Conservation (phyloP, 23 tunicate genomes). For the Trididemnum miniatum region DNA sequence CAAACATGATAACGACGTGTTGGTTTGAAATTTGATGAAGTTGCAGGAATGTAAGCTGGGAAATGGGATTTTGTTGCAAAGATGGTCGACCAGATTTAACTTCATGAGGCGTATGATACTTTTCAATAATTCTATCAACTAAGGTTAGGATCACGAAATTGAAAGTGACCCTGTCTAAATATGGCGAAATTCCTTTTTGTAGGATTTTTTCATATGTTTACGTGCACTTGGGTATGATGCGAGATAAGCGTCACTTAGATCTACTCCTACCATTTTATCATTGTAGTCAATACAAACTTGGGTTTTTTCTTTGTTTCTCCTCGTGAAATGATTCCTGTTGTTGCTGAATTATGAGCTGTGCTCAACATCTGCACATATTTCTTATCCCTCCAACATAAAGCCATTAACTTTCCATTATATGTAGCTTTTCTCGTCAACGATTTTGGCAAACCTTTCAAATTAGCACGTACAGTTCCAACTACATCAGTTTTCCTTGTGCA, state of each 20-base stretch:
- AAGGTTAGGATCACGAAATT: too few relatives aligned
- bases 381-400: constrained; percentile 18
- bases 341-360: constrained; percentile 8
- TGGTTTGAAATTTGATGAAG: constrained; percentile 9
- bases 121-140: neutral
- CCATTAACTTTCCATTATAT: constrained; percentile 19
- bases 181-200: constrained; percentile 6
- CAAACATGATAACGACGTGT: constrained; percentile 7
- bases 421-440: constrained; percentile 2
- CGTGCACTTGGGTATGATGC: constrained; percentile 16
- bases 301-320: neutral
- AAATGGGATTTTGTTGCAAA: neutral
- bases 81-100: neutral
- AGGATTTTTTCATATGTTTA: constrained; percentile 2
- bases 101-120: neutral
- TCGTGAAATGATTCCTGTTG: neutral
- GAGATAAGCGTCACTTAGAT: neutral
- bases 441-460: constrained; percentile 12
- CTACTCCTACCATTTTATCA: constrained; percentile 20
- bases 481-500: constrained; percentile 3
- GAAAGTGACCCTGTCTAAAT: constrained; percentile 1
- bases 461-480: constrained; percentile 18
- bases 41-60: neutral
- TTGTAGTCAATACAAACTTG: too few relatives aligned
- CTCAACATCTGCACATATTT: constrained; percentile 25